Base-by-base conservation (phyloP, 2,113 vertebrate species). In the Pteronura brasiliensis region DNA sequence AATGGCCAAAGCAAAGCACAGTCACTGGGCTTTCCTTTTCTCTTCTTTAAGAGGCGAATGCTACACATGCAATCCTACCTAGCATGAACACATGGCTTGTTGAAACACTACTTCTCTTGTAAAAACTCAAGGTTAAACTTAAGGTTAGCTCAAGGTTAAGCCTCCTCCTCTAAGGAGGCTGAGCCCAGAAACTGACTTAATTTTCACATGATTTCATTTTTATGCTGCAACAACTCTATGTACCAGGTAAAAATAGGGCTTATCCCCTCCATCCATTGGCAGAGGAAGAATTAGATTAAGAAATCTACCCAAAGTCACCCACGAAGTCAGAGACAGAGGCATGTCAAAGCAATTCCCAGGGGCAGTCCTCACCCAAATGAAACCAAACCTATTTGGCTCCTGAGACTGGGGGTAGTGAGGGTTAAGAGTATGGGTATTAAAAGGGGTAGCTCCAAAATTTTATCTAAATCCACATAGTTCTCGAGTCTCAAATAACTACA, bases 151-250 rank as follows among this genome's bases (percentile, higher is more conserved):
- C 39, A 83, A 55, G 10, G 15, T 61, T 89, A 89, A 93, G 34
- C 10, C 44, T 52, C 29, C 7, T 67, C 61, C 59, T 95, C 65
- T 65, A 93, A 83, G 29, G 55, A 67, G 27, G 39, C 42, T 31
- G 59, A 90, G 27, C 13, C 44, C 63, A 96, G 27, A 74, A 36
- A 36, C 18, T 90, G 39, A 88, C 57, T 6, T 81, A 17, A 76
- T 92, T 93, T 67, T 92, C 44, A 95, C 39, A 76, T 10, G 42
- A 82, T 65, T 93, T 95, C 84, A 76, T 69, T 93, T 93, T 96
- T 71, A 63, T 71, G 47, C 23, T 74, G 14, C 49, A 71, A 95
- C 11, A 95, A 47, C 10, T 11, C n/a, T 65, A 93, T 20, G 18
- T 10, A 55, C 25, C 69, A 72, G 18, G 10, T 76, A 61, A 81